Percentiles rank a stretch among this genome's conserved stretches.
These are phyloP conservation scores for Zaprionus lineosus DNA, from an alignment of 2,888 invertebrate species.

Conservation along the genomic window DNA sequence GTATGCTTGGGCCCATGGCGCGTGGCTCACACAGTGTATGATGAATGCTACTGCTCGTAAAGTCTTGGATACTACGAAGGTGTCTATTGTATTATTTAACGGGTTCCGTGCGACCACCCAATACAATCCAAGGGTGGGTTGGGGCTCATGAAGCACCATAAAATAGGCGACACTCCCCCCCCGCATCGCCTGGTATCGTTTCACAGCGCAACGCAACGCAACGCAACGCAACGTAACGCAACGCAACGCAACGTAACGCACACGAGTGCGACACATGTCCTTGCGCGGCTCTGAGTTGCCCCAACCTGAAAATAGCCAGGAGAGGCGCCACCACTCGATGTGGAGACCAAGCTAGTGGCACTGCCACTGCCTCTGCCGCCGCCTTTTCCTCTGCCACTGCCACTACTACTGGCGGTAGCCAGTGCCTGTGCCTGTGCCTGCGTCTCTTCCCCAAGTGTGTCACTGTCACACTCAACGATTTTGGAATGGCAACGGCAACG, in stretches of 20 bases:
- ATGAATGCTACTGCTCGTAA: slow-evolving; percentile 53
- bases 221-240: too few relatives aligned
- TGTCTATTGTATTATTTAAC: slow-evolving; percentile 73
- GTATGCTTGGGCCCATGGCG: not conserved
- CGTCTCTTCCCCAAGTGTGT: slow-evolving; percentile 51
- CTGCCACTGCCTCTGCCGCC: not conserved
- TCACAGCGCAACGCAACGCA: too few relatives aligned
- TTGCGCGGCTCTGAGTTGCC: slow-evolving; percentile 66
- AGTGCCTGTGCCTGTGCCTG: slow-evolving; percentile 12
- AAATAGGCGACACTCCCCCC: slow-evolving; percentile 27
- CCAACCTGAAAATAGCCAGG: slow-evolving; percentile 60
- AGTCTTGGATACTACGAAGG: slow-evolving; percentile 47
- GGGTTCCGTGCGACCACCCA: slow-evolving; percentile 24
- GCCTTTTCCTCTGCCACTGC: slow-evolving; percentile 5
- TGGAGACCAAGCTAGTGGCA: too few relatives aligned
- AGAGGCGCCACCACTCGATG: slow-evolving; percentile 15
- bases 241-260: too few relatives aligned
- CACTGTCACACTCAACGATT: slow-evolving; percentile 73
- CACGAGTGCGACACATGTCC: slow-evolving; percentile 64
- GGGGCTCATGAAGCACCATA: slow-evolving; percentile 32
- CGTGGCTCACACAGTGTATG: slow-evolving; percentile 38
- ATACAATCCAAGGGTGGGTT: slow-evolving; percentile 7
- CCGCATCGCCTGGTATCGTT: not conserved
- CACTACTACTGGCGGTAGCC: too few relatives aligned
- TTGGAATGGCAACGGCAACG: slow-evolving; percentile 49